Conservation (phyloP, 2,113 vertebrate genomes). For the Microtus montanus region DNA sequence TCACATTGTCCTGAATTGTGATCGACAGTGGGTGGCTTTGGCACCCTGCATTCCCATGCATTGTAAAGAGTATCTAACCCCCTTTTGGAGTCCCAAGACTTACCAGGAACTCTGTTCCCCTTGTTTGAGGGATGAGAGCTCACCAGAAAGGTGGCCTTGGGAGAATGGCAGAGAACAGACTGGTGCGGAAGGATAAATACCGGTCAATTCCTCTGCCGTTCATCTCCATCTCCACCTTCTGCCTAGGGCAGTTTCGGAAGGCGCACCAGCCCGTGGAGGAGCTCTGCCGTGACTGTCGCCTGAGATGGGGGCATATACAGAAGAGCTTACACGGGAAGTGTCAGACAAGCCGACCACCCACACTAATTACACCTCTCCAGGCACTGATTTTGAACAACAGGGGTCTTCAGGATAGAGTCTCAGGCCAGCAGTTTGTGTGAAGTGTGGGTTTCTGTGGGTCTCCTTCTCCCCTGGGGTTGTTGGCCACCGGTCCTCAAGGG, state of each 20-base stretch:
- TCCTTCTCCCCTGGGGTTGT: too few species aligned
- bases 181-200: neutral
- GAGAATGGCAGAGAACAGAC: neutral
- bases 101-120: accelerated
- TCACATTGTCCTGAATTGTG: neutral
- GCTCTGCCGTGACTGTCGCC: neutral
- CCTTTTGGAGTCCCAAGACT: neutral
- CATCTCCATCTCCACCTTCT: neutral
- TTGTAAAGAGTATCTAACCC: accelerated
- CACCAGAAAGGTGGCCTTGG: neutral
- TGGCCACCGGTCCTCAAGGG: too few species aligned
- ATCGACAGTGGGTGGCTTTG: neutral
- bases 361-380: accelerated
- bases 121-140: neutral
- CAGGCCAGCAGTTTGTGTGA: accelerated
- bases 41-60: accelerated
- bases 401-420: neutral
- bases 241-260: too few species aligned
- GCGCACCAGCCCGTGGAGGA: too few species aligned
- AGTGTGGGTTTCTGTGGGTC: too few species aligned
- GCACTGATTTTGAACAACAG: neutral
- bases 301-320: accelerated
- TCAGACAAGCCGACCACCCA: accelerated
- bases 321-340: accelerated
- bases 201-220: accelerated